Base-by-base conservation (phyloP, 2,797 vertebrate species). In the Scleropages formosus region DNA sequence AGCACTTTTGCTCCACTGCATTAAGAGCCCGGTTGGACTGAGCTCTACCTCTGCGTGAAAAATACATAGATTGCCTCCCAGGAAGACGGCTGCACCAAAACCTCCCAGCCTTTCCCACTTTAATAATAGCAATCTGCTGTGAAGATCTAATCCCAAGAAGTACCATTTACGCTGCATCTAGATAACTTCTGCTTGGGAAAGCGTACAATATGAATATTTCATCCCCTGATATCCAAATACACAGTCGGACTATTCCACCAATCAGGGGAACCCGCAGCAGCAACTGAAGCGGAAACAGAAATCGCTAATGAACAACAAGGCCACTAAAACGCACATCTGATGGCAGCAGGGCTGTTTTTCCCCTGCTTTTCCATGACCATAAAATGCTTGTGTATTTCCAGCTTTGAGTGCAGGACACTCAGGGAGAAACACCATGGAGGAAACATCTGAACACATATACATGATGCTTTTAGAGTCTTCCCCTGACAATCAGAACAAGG, bases 61-160 rank as follows among this genome's bases (percentile, higher is more conserved):
- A 88, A 91, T 86, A 90, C 91, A 89, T 87, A 91, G 89, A 93
- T 90, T 91, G 89, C 89, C 91, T 92, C 90, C 87, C 88, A 90
- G 85, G 90, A 92, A 92, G 90, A 91, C 86, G 90, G 87, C 88
- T 88, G 87, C 89, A 58, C 89, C 87, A 85, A n/a, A 82, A 88
- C 26, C 53, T 46, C 81, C 83, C 80, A 78, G 83, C 85, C 86
- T 86, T 85, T 59, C 77, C 77, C 83, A 82, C 87, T 84, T 89
- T 92, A 92, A 93, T 93, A 93, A 93, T 88, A 89, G 89, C 90
- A 91, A 92, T 93, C 92, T 92, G 88, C 91, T 88, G 86, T 86
- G 87, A 92, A 92, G 92, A 93, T 92, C 91, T 91, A 91, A 93
- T 92, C 87, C 89, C 85, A 84, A 92, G 53, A 58, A 39, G 88